A percentile compares a stretch with the other conserved stretches of the same genome.
Evolutionary conservation across 2,888 invertebrate genomes (phyloP).

Genomic region (Euplexia lucipara): DNA sequence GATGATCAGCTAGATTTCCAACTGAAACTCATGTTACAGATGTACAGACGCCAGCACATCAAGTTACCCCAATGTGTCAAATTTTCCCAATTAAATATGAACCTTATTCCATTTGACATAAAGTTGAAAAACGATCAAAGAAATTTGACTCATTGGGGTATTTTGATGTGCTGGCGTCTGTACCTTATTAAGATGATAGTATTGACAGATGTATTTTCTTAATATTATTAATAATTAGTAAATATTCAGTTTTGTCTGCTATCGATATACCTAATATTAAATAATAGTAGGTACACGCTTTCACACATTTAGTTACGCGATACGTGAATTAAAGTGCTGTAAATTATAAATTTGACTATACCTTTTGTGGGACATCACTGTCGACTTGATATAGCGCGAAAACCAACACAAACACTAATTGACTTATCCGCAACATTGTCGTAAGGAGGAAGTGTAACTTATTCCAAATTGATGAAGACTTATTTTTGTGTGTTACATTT

Average conservation of each 20-base stretch:
- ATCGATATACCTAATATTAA: neutral
- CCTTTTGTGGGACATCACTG: constrained; percentile 66
- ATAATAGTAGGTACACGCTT: constrained; percentile 9
- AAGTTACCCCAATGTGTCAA: no score
- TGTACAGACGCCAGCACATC: no score
- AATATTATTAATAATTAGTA: no score
- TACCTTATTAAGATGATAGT: no score
- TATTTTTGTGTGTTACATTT: constrained; percentile 45
- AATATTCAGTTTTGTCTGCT: constrained; percentile 15
- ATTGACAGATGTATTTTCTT: no score
- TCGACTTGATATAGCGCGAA: constrained; percentile 52
- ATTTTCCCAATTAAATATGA: no score
- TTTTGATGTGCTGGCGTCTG: no score
- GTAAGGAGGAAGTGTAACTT: neutral
- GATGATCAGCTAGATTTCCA: neutral
- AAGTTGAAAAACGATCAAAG: no score
- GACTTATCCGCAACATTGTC: constrained; percentile 49
- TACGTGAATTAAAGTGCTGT: constrained; percentile 7
- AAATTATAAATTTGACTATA: constrained; percentile 31
- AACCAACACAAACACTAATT: constrained; percentile 63
- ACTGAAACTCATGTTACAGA: neutral
- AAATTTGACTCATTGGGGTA: no score
- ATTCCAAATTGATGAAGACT: neutral
- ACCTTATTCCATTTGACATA: no score
- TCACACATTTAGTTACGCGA: constrained; percentile 36